A percentile compares a stretch with the other conserved stretches of the same genome.
These are phyloP conservation scores for Drosophila triauraria DNA, from an alignment of 1,140 invertebrate genomes.

Conservation along the genomic window DNA sequence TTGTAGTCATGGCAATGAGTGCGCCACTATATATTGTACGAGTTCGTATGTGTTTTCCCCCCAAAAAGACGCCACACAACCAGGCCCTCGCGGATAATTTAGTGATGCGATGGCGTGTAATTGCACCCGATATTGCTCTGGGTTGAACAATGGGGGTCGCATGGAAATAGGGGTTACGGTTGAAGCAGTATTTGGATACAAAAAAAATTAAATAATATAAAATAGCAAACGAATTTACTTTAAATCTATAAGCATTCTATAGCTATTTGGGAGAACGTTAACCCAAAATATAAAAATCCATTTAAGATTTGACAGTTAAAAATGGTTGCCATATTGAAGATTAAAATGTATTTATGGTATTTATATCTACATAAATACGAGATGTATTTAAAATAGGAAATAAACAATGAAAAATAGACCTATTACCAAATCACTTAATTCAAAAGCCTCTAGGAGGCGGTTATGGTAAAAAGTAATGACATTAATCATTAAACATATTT, in stretches of 20 bases:
- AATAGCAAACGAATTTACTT: too few relatives aligned
- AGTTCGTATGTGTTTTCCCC: conserved; percentile 7
- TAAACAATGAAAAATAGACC: neutral
- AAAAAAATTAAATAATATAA: too few relatives aligned
- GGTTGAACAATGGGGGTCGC: conserved; percentile 9
- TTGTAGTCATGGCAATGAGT: conserved; percentile 48
- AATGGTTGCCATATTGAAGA: too few relatives aligned
- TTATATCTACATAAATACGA: too few relatives aligned
- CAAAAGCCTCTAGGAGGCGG: neutral
- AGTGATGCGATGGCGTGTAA: conserved; percentile 22
- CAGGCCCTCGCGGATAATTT: conserved; percentile 8
- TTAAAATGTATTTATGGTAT: too few relatives aligned
- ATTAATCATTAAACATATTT: conserved; percentile 5
- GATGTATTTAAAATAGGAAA: neutral
- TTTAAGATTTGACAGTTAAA: too few relatives aligned
- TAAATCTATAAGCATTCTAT: too few relatives aligned
- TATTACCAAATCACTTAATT: conserved; percentile 2
- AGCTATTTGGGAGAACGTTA: too few relatives aligned
- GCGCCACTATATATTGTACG: conserved; percentile 16
- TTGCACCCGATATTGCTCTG: neutral
- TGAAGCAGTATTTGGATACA: neutral
- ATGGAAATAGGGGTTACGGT: neutral
- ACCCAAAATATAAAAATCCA: too few relatives aligned
- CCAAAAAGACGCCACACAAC: conserved; percentile 11
- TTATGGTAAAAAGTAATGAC: neutral